phyloP scores from a whole-genome alignment of 2,113 vertebrate genomes.

The Psilopogon haemacephalus region DNA sequence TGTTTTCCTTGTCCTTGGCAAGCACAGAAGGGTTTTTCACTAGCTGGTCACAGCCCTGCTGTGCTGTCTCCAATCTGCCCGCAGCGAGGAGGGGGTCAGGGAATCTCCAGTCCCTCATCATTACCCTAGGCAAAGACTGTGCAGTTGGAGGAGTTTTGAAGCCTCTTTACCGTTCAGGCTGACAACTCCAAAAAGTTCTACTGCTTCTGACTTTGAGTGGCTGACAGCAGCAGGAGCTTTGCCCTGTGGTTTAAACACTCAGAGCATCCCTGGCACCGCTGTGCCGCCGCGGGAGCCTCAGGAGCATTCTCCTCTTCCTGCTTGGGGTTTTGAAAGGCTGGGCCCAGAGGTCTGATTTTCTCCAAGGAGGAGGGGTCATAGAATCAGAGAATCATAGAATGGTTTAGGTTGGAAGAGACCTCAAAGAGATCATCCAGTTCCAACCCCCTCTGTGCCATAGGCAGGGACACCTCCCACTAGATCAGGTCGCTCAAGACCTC shows the following conservation, averaged over 20 bases:
- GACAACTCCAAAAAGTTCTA: not conserved
- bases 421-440: too few relatives aligned
- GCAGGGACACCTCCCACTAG: too few relatives aligned
- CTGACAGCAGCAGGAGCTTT: not conserved
- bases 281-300: not conserved
- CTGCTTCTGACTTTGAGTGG: not conserved
- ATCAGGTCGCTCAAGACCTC: too few relatives aligned
- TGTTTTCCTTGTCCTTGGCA: not conserved
- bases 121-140: not conserved
- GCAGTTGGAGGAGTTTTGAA: not conserved
- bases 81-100: not conserved
- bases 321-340: not conserved
- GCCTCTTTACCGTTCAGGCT: not conserved
- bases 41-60: not conserved
- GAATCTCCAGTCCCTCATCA: not conserved
- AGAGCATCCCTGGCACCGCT: not conserved
- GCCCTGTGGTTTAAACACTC: not conserved
- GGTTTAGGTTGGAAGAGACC: too few relatives aligned
- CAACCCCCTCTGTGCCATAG: too few relatives aligned
- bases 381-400: too few relatives aligned
- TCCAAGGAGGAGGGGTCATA: not conserved
- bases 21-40: conserved; percentile 4
- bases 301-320: not conserved
- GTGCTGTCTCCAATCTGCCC: not conserved
- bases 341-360: not conserved